phyloP scores from a whole-genome alignment of 1,140 invertebrate genomes.

The Delia radicum region DNA sequence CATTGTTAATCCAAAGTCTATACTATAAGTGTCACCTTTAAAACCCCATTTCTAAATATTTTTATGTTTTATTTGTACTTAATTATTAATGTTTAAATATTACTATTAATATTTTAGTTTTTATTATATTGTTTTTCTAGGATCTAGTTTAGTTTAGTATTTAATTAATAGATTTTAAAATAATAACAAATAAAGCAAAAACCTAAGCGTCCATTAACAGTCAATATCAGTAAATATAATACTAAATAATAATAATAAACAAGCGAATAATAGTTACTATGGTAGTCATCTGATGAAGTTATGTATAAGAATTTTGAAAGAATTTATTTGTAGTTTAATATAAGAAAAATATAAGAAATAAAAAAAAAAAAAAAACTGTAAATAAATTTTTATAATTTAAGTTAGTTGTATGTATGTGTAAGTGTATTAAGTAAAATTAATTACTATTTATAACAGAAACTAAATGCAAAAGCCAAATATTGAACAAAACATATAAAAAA shows the following conservation, averaged over 20 bases:
- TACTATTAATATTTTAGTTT: no score
- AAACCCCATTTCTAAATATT: no score
- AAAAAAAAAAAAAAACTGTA: not conserved
- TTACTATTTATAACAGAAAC: constrained; percentile 9
- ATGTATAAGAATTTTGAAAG: not conserved
- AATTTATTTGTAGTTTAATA: constrained; percentile 8
- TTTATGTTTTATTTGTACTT: no score
- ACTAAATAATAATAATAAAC: not conserved
- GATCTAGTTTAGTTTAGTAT: no score
- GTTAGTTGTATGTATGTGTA: constrained; percentile 1
- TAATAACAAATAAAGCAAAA: constrained; percentile 13
- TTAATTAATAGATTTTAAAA: no score
- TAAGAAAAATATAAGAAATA: not conserved
- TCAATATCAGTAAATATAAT: not conserved
- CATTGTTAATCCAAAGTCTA: no score
- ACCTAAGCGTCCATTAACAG: constrained; percentile 15
- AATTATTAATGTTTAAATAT: no score
- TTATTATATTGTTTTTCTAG: no score
- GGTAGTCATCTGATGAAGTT: not conserved
- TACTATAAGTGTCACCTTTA: no score
- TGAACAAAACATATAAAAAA: constrained; percentile 7
- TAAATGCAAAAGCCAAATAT: constrained; percentile 12
- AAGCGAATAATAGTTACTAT: not conserved
- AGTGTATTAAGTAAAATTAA: not conserved
- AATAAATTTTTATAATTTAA: not conserved